Conservation (phyloP, 2,113 vertebrate genomes). For the Ailuropoda melanoleuca region DNA sequence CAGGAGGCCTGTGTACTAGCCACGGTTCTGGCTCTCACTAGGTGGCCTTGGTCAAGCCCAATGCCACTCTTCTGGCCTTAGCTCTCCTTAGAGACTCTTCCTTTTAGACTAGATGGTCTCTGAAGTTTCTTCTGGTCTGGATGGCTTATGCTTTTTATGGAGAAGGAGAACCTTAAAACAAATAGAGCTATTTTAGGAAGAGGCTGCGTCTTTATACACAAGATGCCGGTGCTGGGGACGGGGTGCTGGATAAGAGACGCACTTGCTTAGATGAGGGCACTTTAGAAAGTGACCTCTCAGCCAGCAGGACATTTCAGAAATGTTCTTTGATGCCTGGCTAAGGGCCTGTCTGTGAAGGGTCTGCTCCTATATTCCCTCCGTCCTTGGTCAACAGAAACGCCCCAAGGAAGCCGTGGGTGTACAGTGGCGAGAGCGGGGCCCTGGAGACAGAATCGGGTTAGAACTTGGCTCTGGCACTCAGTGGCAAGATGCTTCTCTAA, state of each 20-base stretch:
- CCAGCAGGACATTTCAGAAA: neutral
- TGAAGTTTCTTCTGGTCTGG: neutral
- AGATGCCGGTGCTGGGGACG: neutral
- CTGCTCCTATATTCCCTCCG: neutral
- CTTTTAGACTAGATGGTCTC: slow-evolving; percentile 8
- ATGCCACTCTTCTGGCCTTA: neutral
- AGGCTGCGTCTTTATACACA: neutral
- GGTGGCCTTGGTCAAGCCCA: neutral
- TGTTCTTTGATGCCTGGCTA: neutral
- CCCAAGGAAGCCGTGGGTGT: neutral
- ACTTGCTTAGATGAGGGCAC: neutral
- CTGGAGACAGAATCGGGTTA: neutral
- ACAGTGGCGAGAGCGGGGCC: neutral
- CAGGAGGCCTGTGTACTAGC: neutral
- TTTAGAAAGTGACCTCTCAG: neutral
- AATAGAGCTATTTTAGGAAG: neutral
- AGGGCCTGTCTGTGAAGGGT: neutral
- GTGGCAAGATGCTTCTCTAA: neutral
- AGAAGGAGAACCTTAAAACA: neutral
- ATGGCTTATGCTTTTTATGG: neutral
- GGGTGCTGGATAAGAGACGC: neutral
- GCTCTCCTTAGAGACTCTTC: slow-evolving; percentile 6
- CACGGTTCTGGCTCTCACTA: neutral
- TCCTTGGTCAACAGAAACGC: neutral
- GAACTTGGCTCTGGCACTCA: neutral